Conservation (phyloP, 2,113 vertebrate species). For the Strix uralensis region DNA sequence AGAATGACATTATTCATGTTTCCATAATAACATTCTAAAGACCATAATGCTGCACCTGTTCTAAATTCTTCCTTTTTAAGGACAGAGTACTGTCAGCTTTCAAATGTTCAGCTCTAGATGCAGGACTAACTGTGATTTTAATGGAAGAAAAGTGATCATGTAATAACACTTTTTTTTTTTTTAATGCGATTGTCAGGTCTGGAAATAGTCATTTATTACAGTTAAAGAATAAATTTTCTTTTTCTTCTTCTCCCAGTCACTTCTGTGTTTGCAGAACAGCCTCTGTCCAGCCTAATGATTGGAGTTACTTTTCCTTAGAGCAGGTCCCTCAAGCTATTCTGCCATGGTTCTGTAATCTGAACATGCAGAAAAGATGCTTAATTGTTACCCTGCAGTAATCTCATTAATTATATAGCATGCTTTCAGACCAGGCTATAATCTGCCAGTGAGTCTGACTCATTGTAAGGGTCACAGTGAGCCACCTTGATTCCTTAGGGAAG, state of each 20-base stretch:
- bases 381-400: not conserved
- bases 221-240: not conserved
- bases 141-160: not conserved
- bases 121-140: not conserved
- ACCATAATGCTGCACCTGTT: slow-evolving; percentile 45
- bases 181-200: not conserved
- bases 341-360: not conserved
- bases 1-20: slow-evolving; percentile 64
- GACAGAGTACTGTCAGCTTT: not conserved
- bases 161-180: not conserved
- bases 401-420: not conserved
- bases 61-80: not conserved
- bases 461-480: not conserved
- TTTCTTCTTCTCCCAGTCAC: not conserved
- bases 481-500: not conserved
- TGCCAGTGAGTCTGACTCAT: not conserved
- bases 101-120: not conserved
- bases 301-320: not conserved
- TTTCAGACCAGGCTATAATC: not conserved
- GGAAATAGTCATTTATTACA: not conserved
- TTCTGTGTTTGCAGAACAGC: not conserved
- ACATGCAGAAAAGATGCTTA: not conserved
- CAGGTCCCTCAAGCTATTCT: not conserved
- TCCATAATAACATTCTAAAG: slow-evolving; percentile 44
- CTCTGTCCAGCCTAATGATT: not conserved